phyloP scores from a whole-genome alignment of 2,113 vertebrate species.

The Isichthys henryi region DNA sequence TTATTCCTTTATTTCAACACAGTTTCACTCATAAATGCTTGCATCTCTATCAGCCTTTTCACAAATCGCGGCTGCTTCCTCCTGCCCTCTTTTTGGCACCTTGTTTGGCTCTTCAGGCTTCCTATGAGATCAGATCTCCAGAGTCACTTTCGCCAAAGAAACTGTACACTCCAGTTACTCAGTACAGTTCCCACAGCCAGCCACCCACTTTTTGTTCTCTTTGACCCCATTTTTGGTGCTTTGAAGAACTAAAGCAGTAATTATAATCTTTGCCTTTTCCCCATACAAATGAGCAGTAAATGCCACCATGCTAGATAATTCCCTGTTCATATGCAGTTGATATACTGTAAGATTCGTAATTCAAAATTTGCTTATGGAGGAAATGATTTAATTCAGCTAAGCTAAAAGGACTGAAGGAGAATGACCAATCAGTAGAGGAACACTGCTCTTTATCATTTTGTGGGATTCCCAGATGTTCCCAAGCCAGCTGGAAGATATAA shows the following conservation, averaged over 20 bases:
- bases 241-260: not conserved
- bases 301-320: not conserved
- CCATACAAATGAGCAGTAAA: not conserved
- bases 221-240: not conserved
- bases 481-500: not conserved
- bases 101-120: slow-evolving; percentile 28
- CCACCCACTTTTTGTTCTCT: not conserved
- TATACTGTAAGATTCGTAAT: not conserved
- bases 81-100: not conserved
- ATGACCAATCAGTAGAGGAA: not conserved
- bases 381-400: not conserved
- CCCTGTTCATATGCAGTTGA: not conserved
- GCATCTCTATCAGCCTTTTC: too few relatives aligned
- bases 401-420: not conserved
- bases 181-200: not conserved
- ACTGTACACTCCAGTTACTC: not conserved
- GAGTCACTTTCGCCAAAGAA: not conserved
- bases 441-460: not conserved
- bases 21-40: too few relatives aligned
- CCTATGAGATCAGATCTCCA: slow-evolving; percentile 40
- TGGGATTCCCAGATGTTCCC: not conserved
- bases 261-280: not conserved
- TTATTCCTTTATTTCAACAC: too few relatives aligned
- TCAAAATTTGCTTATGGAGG: not conserved
- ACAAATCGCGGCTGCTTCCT: not conserved